phyloP scores from a whole-genome alignment of 2,113 vertebrate genomes.

The Nothocercus nigrocapillus region DNA sequence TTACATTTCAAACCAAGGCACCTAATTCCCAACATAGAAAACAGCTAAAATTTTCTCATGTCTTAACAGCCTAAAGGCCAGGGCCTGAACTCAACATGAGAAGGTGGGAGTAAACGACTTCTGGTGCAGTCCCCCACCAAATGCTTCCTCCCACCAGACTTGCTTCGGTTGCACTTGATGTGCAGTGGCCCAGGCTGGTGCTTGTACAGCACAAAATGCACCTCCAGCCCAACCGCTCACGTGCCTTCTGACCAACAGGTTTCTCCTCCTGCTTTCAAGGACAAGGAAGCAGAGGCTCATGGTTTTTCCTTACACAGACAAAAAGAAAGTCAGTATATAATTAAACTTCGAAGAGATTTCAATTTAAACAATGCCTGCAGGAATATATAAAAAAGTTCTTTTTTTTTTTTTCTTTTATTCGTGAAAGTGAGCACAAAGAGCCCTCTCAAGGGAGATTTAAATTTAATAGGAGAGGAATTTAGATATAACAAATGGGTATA shows the following conservation, averaged over 20 bases:
- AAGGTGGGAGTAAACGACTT: not conserved
- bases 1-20: not conserved
- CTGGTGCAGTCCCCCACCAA: not conserved
- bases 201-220: not conserved
- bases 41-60: not conserved
- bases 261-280: not conserved
- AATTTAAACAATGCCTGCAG: not conserved
- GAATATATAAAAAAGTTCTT: not conserved
- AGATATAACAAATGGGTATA: not conserved
- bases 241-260: not conserved
- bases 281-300: not conserved
- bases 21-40: not conserved
- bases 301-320: not conserved
- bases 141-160: not conserved
- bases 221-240: not conserved
- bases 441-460: not conserved
- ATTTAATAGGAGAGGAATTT: not conserved
- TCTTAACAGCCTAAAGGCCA: not conserved
- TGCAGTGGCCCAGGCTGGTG: not conserved
- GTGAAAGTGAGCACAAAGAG: not conserved
- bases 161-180: not conserved
- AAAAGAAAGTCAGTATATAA: not conserved
- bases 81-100: not conserved
- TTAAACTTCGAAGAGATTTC: not conserved
- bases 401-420: not conserved